phyloP scores from a whole-genome alignment of 1,140 invertebrate genomes.

The Mercenaria mercenaria region DNA sequence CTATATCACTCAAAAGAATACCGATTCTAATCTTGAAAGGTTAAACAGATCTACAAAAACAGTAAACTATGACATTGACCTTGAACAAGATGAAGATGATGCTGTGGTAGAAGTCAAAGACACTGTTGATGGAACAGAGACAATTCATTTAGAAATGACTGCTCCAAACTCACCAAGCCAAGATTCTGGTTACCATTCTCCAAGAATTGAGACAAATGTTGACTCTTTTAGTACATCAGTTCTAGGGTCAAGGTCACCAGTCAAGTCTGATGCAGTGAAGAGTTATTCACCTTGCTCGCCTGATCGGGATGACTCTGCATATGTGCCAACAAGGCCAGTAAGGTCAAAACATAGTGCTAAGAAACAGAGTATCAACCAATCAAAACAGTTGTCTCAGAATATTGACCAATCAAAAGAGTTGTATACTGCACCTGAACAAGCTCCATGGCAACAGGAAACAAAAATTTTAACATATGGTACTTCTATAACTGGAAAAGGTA shows the following conservation, averaged over 20 bases:
- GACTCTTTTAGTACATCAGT: constrained; percentile 6
- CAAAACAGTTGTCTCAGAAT: not conserved
- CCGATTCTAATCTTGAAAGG: not conserved
- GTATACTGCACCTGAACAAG: not conserved
- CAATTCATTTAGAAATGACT: not conserved
- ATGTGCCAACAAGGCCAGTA: constrained; percentile 25
- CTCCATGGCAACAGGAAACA: not conserved
- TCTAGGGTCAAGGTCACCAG: constrained; percentile 11
- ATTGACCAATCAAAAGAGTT: too few relatives aligned
- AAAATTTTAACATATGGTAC: not conserved
- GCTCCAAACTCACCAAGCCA: constrained; percentile 2
- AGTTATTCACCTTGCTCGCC: not conserved
- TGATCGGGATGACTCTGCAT: not conserved
- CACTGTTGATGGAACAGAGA: not conserved
- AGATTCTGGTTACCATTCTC: constrained; percentile 18
- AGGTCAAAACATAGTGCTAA: constrained; percentile 23
- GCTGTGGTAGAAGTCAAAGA: not conserved
- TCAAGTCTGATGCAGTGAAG: not conserved
- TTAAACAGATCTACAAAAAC: not conserved
- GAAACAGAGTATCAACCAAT: constrained; percentile 13
- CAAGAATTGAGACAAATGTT: constrained; percentile 14
- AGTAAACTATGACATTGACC: constrained; percentile 52
- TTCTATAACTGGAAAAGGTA: not conserved
- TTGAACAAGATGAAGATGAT: constrained; percentile 51
- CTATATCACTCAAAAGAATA: not conserved